Evolutionary conservation across 2,113 vertebrate species (phyloP).

Genomic region (Eubucco bourcierii): DNA sequence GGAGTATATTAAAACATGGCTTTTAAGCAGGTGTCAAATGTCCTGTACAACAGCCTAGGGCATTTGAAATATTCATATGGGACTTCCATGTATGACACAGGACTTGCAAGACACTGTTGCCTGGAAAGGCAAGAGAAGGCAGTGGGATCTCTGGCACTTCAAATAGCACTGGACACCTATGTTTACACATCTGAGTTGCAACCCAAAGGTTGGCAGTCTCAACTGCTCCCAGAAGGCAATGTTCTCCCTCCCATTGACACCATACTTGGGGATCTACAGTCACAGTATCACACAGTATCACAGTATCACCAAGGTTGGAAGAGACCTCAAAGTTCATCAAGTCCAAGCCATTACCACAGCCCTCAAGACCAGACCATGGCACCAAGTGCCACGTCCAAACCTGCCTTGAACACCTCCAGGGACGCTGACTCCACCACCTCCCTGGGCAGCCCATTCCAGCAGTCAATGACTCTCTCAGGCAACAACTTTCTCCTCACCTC

Average conservation of each 20-base stretch:
- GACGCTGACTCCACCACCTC: too few relatives aligned
- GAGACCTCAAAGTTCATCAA: too few relatives aligned
- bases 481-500: too few relatives aligned
- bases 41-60: background rate
- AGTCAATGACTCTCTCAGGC: too few relatives aligned
- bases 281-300: too few relatives aligned
- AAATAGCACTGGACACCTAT: background rate
- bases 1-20: background rate
- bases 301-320: too few relatives aligned
- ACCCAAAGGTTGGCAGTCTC: background rate
- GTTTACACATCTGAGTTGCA: background rate
- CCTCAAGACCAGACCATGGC: too few relatives aligned
- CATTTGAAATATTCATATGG: background rate
- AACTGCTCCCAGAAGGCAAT: background rate
- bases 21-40: background rate
- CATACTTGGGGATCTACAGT: background rate
- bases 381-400: too few relatives aligned
- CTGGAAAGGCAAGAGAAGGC: background rate
- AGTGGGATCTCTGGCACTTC: background rate
- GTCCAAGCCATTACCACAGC: too few relatives aligned
- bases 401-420: too few relatives aligned
- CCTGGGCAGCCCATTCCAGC: too few relatives aligned
- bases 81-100: background rate
- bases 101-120: background rate
- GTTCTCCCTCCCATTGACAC: background rate